These are phyloP conservation scores for Azemiops feae DNA, from an alignment of 2,113 vertebrate species.

Conservation along the genomic window DNA sequence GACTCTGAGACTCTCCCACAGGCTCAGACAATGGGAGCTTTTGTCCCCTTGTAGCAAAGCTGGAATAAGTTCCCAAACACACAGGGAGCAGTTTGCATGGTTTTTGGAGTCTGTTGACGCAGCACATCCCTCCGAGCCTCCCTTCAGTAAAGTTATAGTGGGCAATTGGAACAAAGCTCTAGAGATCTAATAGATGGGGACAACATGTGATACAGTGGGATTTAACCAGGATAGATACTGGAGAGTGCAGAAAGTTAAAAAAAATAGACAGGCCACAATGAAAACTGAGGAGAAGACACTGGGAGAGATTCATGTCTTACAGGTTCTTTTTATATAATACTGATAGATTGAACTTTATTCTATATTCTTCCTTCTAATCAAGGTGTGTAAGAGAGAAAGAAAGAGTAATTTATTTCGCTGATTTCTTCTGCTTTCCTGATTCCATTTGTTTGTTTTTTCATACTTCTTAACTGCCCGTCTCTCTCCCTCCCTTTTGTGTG, in stretches of 20 bases:
- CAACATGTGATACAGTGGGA: neutral
- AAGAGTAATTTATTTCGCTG: neutral
- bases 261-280: neutral
- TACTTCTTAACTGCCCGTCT: neutral
- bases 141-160: neutral
- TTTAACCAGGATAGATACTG: neutral
- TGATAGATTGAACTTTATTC: neutral
- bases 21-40: conserved; percentile 14
- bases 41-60: conserved; percentile 17
- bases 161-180: neutral
- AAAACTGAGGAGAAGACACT: neutral
- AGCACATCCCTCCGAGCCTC: neutral
- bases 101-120: neutral
- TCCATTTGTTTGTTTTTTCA: neutral
- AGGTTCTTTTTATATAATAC: neutral
- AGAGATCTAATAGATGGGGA: neutral
- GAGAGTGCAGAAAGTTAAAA: neutral
- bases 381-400: neutral
- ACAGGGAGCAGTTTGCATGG: neutral
- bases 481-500: neutral
- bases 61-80: conserved; percentile 13
- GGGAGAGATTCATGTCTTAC: neutral
- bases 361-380: neutral
- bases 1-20: conserved; percentile 18
- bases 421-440: neutral